A percentile compares a stretch with the other conserved stretches of the same genome.
Conservation (phyloP, 2,113 vertebrate genomes). For the Actenoides hombroni region DNA sequence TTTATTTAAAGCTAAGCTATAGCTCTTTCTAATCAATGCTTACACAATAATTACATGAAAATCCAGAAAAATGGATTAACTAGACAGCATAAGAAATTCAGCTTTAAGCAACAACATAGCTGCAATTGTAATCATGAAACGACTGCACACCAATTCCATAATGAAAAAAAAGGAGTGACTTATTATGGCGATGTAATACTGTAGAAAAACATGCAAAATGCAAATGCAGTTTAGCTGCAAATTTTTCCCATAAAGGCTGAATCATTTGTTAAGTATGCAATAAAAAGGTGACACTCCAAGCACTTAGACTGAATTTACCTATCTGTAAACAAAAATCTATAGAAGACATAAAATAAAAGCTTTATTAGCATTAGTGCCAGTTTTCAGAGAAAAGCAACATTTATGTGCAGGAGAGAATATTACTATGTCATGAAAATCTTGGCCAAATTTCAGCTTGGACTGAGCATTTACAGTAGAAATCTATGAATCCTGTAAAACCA, state of each 20-base stretch:
- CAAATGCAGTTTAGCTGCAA: slow-evolving; percentile 32
- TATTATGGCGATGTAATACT: background rate
- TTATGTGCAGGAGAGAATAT: background rate
- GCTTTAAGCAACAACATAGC: slow-evolving; percentile 15
- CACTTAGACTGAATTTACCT: slow-evolving; percentile 51
- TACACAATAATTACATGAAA: slow-evolving; percentile 27
- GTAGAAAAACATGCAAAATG: slow-evolving; percentile 18
- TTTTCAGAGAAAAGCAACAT: background rate
- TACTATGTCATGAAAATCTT: background rate
- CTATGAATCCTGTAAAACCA: background rate
- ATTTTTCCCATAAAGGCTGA: slow-evolving; percentile 23
- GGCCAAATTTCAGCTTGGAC: slow-evolving; percentile 14
- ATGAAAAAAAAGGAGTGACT: background rate
- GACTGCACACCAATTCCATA: background rate
- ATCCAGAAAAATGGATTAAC: slow-evolving; percentile 44
- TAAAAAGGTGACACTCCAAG: slow-evolving; percentile 44
- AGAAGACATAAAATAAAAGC: slow-evolving; percentile 40
- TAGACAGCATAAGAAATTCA: background rate
- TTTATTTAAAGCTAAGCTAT: slow-evolving; percentile 26
- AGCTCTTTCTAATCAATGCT: slow-evolving; percentile 45
- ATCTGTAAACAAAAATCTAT: slow-evolving; percentile 62
- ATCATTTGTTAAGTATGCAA: slow-evolving; percentile 49
- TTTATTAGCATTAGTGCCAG: background rate
- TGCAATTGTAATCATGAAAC: slow-evolving; percentile 25
- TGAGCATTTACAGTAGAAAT: slow-evolving; percentile 9